These are phyloP conservation scores for Notolabrus celidotus DNA, from an alignment of 2,797 vertebrate genomes.

Conservation along the genomic window DNA sequence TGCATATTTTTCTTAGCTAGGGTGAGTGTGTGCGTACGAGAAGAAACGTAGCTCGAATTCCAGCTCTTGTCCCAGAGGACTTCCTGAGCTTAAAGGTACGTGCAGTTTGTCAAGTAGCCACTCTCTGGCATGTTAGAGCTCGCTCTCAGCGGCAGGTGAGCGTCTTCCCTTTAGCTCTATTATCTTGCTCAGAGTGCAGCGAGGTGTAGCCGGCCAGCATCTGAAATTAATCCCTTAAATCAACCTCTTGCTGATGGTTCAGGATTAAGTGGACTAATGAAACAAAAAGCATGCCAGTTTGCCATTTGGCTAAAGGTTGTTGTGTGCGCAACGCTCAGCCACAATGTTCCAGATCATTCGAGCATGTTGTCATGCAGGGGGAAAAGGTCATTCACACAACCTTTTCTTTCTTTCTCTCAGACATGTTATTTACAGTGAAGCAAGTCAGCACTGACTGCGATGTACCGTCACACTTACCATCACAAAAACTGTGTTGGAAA, in stretches of 20 bases:
- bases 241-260: constrained; percentile 61
- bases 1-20: constrained; percentile 68
- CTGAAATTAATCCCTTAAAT: constrained; percentile 80
- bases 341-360: constrained; percentile 66
- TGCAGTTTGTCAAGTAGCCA: constrained; percentile 62
- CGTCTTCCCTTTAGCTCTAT: constrained; percentile 46
- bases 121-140: constrained; percentile 36
- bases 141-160: constrained; percentile 52
- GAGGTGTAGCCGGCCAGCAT: constrained; percentile 43
- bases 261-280: constrained; percentile 74
- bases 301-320: constrained; percentile 75
- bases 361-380: constrained; percentile 78
- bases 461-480: constrained; percentile 76
- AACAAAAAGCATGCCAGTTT: constrained; percentile 66
- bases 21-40: constrained; percentile 31
- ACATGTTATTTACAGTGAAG: constrained; percentile 28
- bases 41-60: constrained; percentile 64
- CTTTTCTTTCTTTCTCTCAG: constrained; percentile 18
- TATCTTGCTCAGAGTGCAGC: constrained; percentile 36
- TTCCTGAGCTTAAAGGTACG: constrained; percentile 53
- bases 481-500: constrained; percentile 75
- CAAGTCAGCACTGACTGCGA: constrained; percentile 15
- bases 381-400: constrained; percentile 71
- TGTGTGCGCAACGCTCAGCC: constrained; percentile 26
- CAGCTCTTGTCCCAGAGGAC: constrained; percentile 36